Base-by-base conservation (phyloP, 37 sponge, comb jelly and placozoan genomes). In the Halichondria panicea region DNA sequence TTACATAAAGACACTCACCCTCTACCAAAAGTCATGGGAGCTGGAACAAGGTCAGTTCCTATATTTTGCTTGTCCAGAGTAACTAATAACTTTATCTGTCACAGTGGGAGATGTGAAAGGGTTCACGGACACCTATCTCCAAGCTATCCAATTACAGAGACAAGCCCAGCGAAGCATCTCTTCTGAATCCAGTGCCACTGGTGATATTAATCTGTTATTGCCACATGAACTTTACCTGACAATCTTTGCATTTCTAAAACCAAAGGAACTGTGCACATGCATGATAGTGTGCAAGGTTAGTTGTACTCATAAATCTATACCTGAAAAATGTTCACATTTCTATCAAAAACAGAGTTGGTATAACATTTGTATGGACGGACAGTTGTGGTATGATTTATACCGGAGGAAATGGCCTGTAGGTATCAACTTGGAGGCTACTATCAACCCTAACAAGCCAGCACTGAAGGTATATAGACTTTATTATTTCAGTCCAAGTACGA, bases 101-200 rank as follows among this genome's bases (percentile, higher is more conserved):
- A 56, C 59, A 74, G 74, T 31, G 6, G 80, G 80, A 39, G 80
- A 79, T 34, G 18, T 28, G 24, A 31, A 79, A 43, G 80, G 80
- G 3, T 79, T 79, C 28, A 79, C 58, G 1, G 80, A 79, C 60
- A 79, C 80, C 40, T 79, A 79, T 44, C 42, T 79, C 55, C 56
- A 54, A 24, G 80, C 70, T 22, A 44, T 79, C 27, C 19, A 36
- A 40, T 25, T 69, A 39, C 80, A 79, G 80, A 31, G 52, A 21
- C 40, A 66, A 46, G 58, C 42, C 3, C 80, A 79, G 42, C 52
- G 80, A 22, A 33, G 58, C 1, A 58, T 79, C 41, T 18, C 54
- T 34, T 35, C 24, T 28, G 80, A 79, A 31, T 15, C 80, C 13
- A 35, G 25, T 32, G 61, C 38, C 27, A 55, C 38, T 21, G 56